Conservation (phyloP, 1,140 invertebrate species). For the Drosophila lacertosa region DNA sequence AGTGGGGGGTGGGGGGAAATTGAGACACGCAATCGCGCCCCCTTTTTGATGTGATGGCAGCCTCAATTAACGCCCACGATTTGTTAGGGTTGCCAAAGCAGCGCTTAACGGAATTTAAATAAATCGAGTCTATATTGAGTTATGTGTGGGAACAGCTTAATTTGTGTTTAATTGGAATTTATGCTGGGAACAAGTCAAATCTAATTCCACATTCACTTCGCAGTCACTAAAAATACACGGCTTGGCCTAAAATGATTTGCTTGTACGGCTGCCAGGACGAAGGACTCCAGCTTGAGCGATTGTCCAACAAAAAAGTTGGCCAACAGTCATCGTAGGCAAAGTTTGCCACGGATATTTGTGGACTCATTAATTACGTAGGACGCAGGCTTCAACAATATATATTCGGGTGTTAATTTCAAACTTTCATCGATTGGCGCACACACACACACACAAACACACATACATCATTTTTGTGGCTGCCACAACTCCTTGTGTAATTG, state of each 20-base stretch:
- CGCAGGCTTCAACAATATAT: constrained; percentile 42
- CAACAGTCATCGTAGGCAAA: constrained; percentile 54
- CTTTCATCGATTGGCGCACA: constrained; percentile 66
- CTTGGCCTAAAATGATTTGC: constrained; percentile 69
- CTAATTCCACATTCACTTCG: no score
- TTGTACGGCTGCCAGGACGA: constrained; percentile 63
- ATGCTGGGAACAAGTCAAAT: constrained; percentile 41
- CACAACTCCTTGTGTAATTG: constrained; percentile 69
- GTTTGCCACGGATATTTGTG: constrained; percentile 66
- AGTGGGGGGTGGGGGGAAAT: constrained; percentile 19
- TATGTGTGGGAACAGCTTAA: constrained; percentile 53
- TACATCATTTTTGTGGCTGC: constrained; percentile 27
- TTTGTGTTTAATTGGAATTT: constrained; percentile 43
- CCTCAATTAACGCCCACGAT: constrained; percentile 60
- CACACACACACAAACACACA: constrained; percentile 30
- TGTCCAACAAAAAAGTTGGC: constrained; percentile 68
- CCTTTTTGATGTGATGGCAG: constrained; percentile 40
- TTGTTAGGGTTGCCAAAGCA: constrained; percentile 59
- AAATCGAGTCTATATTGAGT: constrained; percentile 58
- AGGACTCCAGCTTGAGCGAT: constrained; percentile 66
- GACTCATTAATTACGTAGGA: constrained; percentile 77
- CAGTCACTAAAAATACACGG: background rate
- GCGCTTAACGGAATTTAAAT: constrained; percentile 52
- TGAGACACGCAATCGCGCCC: constrained; percentile 57
- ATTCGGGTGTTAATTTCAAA: constrained; percentile 79